Evolutionary conservation across 2,113 vertebrate genomes (phyloP).

Genomic region (Bettongia penicillata): DNA sequence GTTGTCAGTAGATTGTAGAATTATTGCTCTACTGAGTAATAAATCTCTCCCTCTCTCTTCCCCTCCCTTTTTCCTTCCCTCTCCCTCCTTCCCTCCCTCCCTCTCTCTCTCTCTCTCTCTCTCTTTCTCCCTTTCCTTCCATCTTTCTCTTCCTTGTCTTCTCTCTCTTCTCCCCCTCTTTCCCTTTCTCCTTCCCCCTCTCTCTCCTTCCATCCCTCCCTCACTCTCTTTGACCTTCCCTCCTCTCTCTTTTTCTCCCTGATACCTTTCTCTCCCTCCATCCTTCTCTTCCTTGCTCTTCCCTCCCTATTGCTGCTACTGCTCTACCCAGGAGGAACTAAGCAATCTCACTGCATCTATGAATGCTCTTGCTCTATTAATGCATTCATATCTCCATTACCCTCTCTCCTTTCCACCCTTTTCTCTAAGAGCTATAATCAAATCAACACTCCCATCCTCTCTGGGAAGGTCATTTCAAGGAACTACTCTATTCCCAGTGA

Average conservation of each 20-base stretch:
- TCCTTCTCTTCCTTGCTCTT: not conserved
- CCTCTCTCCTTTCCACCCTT: not conserved
- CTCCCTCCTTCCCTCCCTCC: not conserved
- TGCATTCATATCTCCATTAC: not conserved
- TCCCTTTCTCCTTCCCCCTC: not conserved
- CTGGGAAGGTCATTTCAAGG: not conserved
- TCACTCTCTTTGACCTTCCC: not conserved
- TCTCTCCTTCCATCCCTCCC: not conserved
- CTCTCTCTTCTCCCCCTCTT: not conserved
- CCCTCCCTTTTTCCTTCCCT: not conserved
- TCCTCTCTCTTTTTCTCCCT: not conserved
- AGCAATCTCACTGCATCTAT: not conserved
- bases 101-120: too few species aligned
- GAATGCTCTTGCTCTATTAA: not conserved
- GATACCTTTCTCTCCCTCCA: not conserved
- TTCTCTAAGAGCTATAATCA: not conserved
- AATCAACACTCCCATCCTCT: not conserved
- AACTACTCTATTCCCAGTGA: not conserved
- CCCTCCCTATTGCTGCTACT: not conserved
- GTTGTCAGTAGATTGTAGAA: not conserved
- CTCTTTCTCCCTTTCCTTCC: not conserved
- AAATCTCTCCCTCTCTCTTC: not conserved
- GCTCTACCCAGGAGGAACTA: not conserved
- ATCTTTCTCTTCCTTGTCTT: not conserved
- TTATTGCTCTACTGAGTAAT: not conserved